Evolutionary conservation across 2,797 vertebrate species (phyloP), one percentile per base, ranked within the genome.

Genomic region (Netta rufina): DNA sequence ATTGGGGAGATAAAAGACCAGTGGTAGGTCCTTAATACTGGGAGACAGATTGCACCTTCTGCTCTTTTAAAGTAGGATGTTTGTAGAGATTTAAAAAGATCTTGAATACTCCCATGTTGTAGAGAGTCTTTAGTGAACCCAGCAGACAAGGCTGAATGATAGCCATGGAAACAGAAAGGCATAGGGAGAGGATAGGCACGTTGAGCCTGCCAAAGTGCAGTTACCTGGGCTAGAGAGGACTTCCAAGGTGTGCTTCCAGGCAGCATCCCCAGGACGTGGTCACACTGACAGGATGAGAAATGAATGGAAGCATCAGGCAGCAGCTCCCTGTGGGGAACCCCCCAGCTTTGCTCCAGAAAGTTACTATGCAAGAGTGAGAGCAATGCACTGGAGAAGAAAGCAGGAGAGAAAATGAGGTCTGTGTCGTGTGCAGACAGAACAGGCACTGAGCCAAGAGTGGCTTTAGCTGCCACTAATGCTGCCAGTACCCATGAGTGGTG

Each of bases 191-290:
- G 19, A 20, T 17, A 54, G 32, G 28, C 60, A 6, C 1, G 17
- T 69, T 67, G 49, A 61, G 11, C 32, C 58, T n/a, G 32, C 61
- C 64, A 45, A 77, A 60, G 32, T 16, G 27, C 71, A 57, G 65
- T 47, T 38, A 33, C 14, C n/a, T 86, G 79, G 11, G 27, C 57
- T 70, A 54, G 43, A 87, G 49, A 47, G 54, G 20, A 47, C 22
- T 89, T 87, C 39, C 15, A 17, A 58, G 25, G 22, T 27, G 39
- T 27, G 54, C 69, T 24, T 49, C 47, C 47, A 49, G 43, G 38
- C 6, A 4, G 39, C 6, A 2, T 12, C 11, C 17, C 18, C 51
- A 22, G 54, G 3, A 6, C 25, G 0, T 1, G 19, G 12, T 32
- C 43, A 33, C 32, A 86, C 8, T 36, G 28, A 36, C 25, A 49